These are phyloP conservation scores for Drosophila subquinaria DNA, from an alignment of 2,888 invertebrate species.

Conservation along the genomic window DNA sequence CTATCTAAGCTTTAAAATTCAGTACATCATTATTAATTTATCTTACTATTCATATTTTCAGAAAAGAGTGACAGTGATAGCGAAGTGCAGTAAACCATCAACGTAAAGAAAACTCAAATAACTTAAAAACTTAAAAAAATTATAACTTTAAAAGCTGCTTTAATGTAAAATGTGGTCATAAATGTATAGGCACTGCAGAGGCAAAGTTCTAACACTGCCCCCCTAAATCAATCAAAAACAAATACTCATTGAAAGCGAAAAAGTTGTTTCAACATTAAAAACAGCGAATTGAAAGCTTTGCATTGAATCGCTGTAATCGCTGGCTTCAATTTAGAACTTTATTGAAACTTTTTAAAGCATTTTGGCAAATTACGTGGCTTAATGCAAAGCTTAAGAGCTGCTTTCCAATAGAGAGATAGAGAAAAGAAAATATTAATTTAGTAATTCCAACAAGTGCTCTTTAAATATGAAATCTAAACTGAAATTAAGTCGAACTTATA, in stretches of 20 bases:
- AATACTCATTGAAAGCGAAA: slow-evolving; percentile 71
- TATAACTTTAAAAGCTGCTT: slow-evolving; percentile 69
- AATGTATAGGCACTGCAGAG: slow-evolving; percentile 52
- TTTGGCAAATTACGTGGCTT: slow-evolving; percentile 71
- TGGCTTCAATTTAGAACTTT: slow-evolving; percentile 26
- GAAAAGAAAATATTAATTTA: slow-evolving; percentile 38
- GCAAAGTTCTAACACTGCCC: slow-evolving; percentile 65
- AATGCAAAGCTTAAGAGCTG: slow-evolving; percentile 70
- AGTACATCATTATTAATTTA: neutral
- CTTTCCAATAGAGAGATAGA: slow-evolving; percentile 17
- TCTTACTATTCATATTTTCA: slow-evolving; percentile 86
- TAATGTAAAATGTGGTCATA: slow-evolving; percentile 81
- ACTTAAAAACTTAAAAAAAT: slow-evolving; percentile 32
- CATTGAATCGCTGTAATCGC: slow-evolving; percentile 76
- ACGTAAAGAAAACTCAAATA: slow-evolving; percentile 41
- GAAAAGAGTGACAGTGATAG: slow-evolving; percentile 98
- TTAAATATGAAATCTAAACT: slow-evolving; percentile 65
- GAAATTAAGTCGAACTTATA: slow-evolving; percentile 80
- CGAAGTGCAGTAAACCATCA: slow-evolving; percentile 92
- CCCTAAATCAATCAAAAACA: slow-evolving; percentile 24
- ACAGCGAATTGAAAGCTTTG: slow-evolving; percentile 60
- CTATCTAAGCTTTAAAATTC: neutral
- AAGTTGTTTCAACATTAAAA: slow-evolving; percentile 24
- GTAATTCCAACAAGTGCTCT: slow-evolving; percentile 72
- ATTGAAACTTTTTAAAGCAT: slow-evolving; percentile 27